Evolutionary conservation across 1,140 invertebrate species (phyloP).

Genomic region (Drosophila athabasca): DNA sequence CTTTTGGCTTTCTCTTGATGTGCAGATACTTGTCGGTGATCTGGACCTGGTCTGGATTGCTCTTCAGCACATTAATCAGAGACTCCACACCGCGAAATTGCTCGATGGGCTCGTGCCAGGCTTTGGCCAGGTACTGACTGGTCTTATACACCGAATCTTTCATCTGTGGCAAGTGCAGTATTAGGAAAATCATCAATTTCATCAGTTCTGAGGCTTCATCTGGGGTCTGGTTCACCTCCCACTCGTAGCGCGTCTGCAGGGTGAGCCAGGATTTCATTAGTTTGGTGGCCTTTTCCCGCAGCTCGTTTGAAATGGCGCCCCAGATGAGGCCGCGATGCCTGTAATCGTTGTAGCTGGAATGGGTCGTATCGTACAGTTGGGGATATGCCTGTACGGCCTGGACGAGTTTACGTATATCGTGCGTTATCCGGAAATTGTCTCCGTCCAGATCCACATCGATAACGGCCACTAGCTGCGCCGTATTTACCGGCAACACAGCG

Average conservation of each 20-base stretch:
- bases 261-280: constrained; percentile 72
- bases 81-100: constrained; percentile 57
- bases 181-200: constrained; percentile 37
- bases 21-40: constrained; percentile 22
- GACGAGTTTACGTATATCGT: constrained; percentile 16
- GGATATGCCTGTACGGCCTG: constrained; percentile 59
- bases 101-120: constrained; percentile 68
- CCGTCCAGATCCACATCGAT: constrained; percentile 56
- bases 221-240: constrained; percentile 39
- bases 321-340: constrained; percentile 62
- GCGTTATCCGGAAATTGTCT: not conserved
- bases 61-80: constrained; percentile 51
- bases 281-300: constrained; percentile 74
- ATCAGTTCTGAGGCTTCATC: constrained; percentile 23
- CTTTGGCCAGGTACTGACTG: constrained; percentile 47
- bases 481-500: constrained; percentile 28
- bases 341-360: constrained; percentile 39
- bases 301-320: constrained; percentile 63
- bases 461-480: constrained; percentile 6
- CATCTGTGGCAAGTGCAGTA: constrained; percentile 16
- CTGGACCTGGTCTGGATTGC: constrained; percentile 28
- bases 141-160: constrained; percentile 53
- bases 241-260: constrained; percentile 65
- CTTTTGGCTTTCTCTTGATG: not conserved
- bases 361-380: constrained; percentile 52